Percentiles rank a stretch among this genome's conserved stretches.
Conservation (phyloP, 30 jellyfish, hydroid and myxozoan genomes). For the Clytia hemisphaerica region DNA sequence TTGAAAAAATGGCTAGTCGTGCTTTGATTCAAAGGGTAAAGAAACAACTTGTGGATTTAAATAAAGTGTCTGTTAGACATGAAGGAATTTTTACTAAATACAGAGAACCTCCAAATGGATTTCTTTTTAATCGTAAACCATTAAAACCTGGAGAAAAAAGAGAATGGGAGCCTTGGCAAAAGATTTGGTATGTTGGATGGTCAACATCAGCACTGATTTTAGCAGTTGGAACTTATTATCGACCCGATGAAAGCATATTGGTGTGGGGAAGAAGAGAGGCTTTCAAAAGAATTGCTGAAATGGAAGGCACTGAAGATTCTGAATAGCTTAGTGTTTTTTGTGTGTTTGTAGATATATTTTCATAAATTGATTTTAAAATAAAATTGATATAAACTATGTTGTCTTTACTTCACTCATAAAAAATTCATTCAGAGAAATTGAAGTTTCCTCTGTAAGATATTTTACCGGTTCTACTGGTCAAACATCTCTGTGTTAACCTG, state of each 20-base stretch:
- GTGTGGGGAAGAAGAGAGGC: constrained; percentile 46
- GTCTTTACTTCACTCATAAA: too few relatives aligned
- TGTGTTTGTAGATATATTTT: too few relatives aligned
- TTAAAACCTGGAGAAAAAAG: constrained; percentile 92
- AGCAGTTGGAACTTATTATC: constrained; percentile 28
- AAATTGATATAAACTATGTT: too few relatives aligned
- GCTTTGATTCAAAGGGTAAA: too few relatives aligned
- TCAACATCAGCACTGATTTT: constrained; percentile 22
- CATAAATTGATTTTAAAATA: too few relatives aligned
- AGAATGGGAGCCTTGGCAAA: constrained; percentile 82
- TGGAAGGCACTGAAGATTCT: constrained; percentile 27
- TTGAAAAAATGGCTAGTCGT: too few relatives aligned
- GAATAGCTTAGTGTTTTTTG: too few relatives aligned
- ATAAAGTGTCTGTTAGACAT: constrained; percentile 36
- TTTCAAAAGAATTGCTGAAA: constrained; percentile 40
- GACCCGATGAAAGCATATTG: constrained; percentile 18
- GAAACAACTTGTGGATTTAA: too few relatives aligned
- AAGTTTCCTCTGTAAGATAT: too few relatives aligned
- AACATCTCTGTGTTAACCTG: too few relatives aligned
- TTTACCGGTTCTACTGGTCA: too few relatives aligned
- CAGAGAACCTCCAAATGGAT: constrained; percentile 98
- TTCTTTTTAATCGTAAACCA: constrained; percentile 89
- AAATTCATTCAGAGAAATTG: too few relatives aligned
- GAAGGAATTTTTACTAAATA: constrained; percentile 86
- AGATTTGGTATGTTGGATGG: constrained; percentile 73